Evolutionary conservation across 2,113 vertebrate genomes (phyloP), one percentile per base, ranked within the genome.

Genomic region (Edolisoma coerulescens): DNA sequence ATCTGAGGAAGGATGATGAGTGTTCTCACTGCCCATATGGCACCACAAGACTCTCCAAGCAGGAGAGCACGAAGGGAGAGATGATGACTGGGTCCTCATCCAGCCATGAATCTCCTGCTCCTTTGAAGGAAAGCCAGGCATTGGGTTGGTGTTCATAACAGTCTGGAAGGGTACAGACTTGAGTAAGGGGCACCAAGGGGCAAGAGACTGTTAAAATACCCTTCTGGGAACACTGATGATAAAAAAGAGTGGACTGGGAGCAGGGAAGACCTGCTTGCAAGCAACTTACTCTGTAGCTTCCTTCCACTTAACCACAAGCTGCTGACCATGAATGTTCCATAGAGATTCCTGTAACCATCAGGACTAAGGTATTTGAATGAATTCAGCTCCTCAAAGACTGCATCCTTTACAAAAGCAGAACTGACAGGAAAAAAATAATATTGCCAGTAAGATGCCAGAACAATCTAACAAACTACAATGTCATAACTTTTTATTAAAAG

Each of bases 11-110:
- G 53, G 53, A 69, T 33, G 39, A 52, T 60, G 70, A 89, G 20
- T 90, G 87, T 90, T 94, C 84, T 95, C 44, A n/a, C 17, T 0
- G 3, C 41, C 84, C 92, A 87, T 93, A 91, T 87, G 95, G 93
- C 65, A 60, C 5, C 47, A 69, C 52, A 60, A 87, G 78, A 37
- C 44, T 94, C 61, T 90, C 65, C 45, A 86, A 83, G 75, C 4
- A 61, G 71, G 24, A 57, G 7, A 76, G 20, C 26, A 57, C 0
- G 0, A 76, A 61, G 41, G 17, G 26, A 83, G 44, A 77, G 27
- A 56, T 28, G 39, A 52, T 32, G n/a, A 68, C 24, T 37, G 47
- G 14, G 17, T 91, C 28, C 32, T 8, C 10, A 79, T n/a, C 39
- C 45, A 49, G 49, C 49, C 57, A 37, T 30, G 63, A 61, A 69